These are phyloP conservation scores for Cinclus mexicanus DNA, from an alignment of 2,113 vertebrate species.

Conservation along the genomic window DNA sequence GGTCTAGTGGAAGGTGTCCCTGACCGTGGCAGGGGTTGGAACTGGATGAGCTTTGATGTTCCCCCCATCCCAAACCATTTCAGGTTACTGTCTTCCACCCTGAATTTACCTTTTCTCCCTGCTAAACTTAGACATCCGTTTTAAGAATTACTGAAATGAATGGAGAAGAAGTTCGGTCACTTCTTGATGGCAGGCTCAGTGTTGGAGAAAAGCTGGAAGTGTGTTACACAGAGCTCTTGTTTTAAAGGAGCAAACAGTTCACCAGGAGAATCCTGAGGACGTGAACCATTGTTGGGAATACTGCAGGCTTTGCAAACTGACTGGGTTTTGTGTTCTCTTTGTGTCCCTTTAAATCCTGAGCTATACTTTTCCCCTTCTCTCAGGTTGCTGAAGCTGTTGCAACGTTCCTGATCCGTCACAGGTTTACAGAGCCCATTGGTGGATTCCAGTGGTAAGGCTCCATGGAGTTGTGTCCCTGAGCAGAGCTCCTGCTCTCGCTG, in stretches of 20 bases:
- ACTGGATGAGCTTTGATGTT: not conserved
- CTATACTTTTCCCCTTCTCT: accelerated
- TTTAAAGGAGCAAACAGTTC: not conserved
- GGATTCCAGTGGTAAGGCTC: conserved; percentile 91
- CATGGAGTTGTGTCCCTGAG: not conserved
- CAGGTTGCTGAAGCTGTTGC: conserved; percentile 91
- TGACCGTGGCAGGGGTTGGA: not conserved
- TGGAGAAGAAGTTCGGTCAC: not conserved
- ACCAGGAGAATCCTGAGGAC: not conserved
- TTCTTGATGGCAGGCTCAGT: not conserved
- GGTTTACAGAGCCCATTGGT: conserved; percentile 93
- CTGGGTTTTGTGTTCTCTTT: not conserved
- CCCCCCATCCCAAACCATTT: not conserved
- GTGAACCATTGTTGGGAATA: not conserved
- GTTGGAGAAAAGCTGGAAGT: not conserved
- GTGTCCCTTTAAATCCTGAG: not conserved
- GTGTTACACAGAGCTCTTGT: not conserved
- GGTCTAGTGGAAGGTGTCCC: not conserved
- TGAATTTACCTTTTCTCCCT: not conserved
- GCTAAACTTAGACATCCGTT: not conserved
- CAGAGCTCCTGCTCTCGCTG: not conserved
- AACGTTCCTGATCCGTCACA: conserved; percentile 95
- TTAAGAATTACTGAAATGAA: not conserved
- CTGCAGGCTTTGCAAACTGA: not conserved
- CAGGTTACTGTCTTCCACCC: not conserved